Percentiles rank a stretch among this genome's conserved stretches.
Evolutionary conservation across 2,797 vertebrate genomes (phyloP).

Genomic region (Trematomus bernacchii): DNA sequence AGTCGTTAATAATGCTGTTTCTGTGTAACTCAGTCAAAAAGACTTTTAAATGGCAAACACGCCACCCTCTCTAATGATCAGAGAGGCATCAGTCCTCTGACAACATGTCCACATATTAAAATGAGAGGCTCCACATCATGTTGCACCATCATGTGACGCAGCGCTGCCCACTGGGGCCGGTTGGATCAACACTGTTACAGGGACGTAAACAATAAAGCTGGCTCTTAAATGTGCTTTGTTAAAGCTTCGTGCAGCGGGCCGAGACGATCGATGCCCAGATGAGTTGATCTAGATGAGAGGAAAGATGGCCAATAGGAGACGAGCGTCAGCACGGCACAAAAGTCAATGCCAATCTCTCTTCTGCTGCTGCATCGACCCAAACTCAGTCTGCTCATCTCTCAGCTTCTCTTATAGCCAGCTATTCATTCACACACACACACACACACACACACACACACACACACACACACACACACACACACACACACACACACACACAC

Average conservation of each 20-base stretch:
- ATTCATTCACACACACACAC: slow-evolving; percentile 11
- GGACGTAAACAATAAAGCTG: slow-evolving; percentile 42
- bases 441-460: too few relatives aligned
- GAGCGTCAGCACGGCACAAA: slow-evolving; percentile 55
- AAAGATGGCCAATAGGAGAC: slow-evolving; percentile 60
- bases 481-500: too few relatives aligned
- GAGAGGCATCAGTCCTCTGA: neutral
- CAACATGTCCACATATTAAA: slow-evolving; percentile 4
- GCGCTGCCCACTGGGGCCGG: slow-evolving; percentile 16
- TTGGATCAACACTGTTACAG: slow-evolving; percentile 43
- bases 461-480: too few relatives aligned
- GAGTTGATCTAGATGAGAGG: slow-evolving; percentile 65
- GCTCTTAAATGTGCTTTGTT: slow-evolving; percentile 58
- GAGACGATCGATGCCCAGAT: slow-evolving; percentile 62
- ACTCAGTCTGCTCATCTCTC: slow-evolving; percentile 53
- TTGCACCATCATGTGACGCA: slow-evolving; percentile 1
- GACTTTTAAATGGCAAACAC: too few relatives aligned
- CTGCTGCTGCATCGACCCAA: slow-evolving; percentile 58
- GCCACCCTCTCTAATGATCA: neutral
- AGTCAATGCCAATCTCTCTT: slow-evolving; percentile 72
- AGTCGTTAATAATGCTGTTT: neutral
- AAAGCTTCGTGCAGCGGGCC: slow-evolving; percentile 47
- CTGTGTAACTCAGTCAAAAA: neutral
- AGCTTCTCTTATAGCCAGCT: slow-evolving; percentile 25
- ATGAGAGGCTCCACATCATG: slow-evolving; percentile 18